A percentile compares a stretch with the other conserved stretches of the same genome.
Evolutionary conservation across 2,797 vertebrate species (phyloP).

Genomic region (Halcyon badia): DNA sequence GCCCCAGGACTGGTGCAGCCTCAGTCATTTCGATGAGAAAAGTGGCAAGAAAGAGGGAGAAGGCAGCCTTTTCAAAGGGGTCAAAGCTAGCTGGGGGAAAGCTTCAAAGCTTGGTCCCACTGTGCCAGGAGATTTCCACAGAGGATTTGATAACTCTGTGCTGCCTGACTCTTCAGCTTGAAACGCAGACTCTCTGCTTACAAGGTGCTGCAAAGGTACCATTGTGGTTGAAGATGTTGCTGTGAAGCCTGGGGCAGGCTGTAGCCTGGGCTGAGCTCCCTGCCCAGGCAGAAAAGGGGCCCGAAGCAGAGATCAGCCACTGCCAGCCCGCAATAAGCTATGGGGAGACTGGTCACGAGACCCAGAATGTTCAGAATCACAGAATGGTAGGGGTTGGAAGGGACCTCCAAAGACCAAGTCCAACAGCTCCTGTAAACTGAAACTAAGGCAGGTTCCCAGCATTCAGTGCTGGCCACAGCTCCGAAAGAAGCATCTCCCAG

Average conservation of each 20-base stretch:
- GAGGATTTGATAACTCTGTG: not conserved
- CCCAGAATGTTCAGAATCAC: no score
- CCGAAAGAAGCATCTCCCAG: not conserved
- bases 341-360: accelerated
- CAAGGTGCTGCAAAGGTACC: accelerated
- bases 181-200: not conserved
- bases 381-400: no score
- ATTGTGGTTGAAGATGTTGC: not conserved
- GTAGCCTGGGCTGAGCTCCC: accelerated
- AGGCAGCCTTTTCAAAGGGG: not conserved
- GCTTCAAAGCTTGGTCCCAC: not conserved
- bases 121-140: not conserved
- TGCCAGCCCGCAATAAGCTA: not conserved
- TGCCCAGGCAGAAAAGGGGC: not conserved
- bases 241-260: not conserved
- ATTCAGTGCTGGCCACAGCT: not conserved
- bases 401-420: no score
- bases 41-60: not conserved
- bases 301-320: not conserved
- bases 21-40: not conserved
- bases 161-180: not conserved
- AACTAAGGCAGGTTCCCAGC: not conserved
- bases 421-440: not conserved
- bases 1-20: not conserved
- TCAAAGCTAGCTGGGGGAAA: not conserved